Conservation (phyloP, 2,888 invertebrate species). For the Monochamus alternatus region DNA sequence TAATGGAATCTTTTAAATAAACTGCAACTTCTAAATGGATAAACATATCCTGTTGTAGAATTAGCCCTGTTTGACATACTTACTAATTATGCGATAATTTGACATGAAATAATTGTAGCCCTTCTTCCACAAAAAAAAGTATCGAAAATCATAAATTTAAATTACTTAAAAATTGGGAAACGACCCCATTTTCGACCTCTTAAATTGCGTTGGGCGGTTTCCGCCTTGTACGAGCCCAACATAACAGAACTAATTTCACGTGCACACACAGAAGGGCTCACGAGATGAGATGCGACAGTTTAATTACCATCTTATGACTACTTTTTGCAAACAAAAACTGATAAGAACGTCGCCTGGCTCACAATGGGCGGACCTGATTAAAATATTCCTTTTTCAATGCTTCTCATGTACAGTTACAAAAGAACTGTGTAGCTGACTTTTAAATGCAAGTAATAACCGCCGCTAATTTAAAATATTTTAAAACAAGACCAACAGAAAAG, state of each 20-base stretch:
- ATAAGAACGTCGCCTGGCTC: background rate
- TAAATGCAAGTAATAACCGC: constrained; percentile 31
- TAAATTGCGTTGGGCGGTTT: no score
- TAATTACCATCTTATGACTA: background rate
- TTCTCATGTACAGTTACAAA: constrained; percentile 24
- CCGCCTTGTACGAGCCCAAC: no score
- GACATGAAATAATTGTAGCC: no score
- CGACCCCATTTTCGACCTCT: no score
- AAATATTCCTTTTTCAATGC: constrained; percentile 20
- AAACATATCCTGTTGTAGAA: no score
- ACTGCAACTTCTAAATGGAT: no score
- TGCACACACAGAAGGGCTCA: background rate
- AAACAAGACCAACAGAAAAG: constrained; percentile 37
- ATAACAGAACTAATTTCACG: background rate
- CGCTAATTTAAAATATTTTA: constrained; percentile 39
- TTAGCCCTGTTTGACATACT: no score
- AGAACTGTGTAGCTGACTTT: constrained; percentile 2
- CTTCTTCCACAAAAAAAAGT: no score
- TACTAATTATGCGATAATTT: no score
- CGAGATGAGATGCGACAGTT: background rate
- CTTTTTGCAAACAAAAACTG: constrained; percentile 8
- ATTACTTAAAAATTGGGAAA: no score
- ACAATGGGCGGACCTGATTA: background rate
- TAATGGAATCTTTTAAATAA: no score
- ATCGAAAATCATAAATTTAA: no score